Base-by-base conservation (phyloP, 2,797 vertebrate species). In the Spatula versicolor region DNA sequence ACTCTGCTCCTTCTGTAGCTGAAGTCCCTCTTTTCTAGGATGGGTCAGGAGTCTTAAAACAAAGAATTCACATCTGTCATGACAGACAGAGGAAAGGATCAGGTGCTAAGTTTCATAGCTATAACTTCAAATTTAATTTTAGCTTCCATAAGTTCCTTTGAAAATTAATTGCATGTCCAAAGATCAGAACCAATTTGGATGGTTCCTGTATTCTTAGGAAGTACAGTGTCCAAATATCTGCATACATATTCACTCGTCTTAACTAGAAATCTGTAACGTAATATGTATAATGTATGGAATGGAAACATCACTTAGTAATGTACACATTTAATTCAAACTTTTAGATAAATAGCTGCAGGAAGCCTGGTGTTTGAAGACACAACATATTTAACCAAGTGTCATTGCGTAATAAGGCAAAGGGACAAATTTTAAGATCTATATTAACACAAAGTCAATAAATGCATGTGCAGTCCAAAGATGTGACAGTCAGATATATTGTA, bases 401-500 rank as follows among this genome's bases (percentile, higher is more conserved):
- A 83, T 37, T 93, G 86, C 95, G n/a, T 92, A 96, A 96, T 93
- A 97, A 92, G 91, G 95, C 63, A 84, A 96, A 87, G 86, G 95
- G 86, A 96, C 95, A 92, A 95, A 94, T 91, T 96, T 94, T 93
- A 97, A 95, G 78, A 96, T 93, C 94, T 87, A 67, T 28, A 39
- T 82, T 96, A 97, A 92, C 94, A 97, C 76, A 97, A 94, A 98
- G 97, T 98, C 98, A 98, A 98, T 97, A 98, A 96, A 75, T 93
- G 83, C 90, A 93, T 95, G 77, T 97, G 94, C 91, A 88, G 89
- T 96, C 94, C 97, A 96, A 98, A 90, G 95, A 96, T 87, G 83
- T 98, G 96, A 98, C 96, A 98, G 97, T 98, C 96, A 98, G 98
- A 95, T 97, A 97, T 97, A 96, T 93, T 98, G 94, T 97, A 97